A percentile compares a stretch with the other conserved stretches of the same genome.
Evolutionary conservation across 2,113 vertebrate genomes (phyloP).

Genomic region (Shinisaurus crocodilurus): DNA sequence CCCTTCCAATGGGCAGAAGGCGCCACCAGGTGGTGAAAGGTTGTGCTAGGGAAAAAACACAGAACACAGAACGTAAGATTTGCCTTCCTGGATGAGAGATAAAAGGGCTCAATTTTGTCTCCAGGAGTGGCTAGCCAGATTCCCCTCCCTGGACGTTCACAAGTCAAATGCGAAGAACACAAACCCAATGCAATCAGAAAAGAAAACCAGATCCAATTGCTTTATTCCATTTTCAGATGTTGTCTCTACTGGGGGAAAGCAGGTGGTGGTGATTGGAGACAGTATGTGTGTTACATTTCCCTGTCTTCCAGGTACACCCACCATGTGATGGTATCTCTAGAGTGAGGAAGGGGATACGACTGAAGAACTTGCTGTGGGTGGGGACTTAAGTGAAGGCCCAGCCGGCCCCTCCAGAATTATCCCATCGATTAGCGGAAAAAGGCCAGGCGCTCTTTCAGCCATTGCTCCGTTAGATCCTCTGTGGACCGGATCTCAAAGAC

Average conservation of each 20-base stretch:
- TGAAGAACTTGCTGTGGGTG: background rate
- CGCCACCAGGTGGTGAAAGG: background rate
- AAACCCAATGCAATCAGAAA: background rate
- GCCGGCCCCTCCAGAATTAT: no score
- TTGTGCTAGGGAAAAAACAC: background rate
- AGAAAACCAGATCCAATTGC: background rate
- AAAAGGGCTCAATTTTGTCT: background rate
- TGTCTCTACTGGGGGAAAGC: background rate
- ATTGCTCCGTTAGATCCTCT: conserved; percentile 82
- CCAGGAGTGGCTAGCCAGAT: background rate
- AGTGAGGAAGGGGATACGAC: no score
- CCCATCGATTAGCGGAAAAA: conserved; percentile 71
- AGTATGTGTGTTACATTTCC: background rate
- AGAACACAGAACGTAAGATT: background rate
- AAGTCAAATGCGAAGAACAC: no score
- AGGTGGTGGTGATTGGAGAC: background rate
- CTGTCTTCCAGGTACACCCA: background rate
- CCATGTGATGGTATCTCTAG: no score
- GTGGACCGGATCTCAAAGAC: conserved; percentile 81
- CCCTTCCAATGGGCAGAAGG: background rate
- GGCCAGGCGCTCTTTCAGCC: conserved; percentile 79
- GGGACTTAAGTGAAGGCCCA: no score
- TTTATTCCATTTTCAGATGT: background rate
- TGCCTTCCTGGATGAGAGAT: background rate
- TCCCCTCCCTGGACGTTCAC: background rate